Evolutionary conservation across 2,797 vertebrate genomes (phyloP).

Genomic region (Hydrocynus forskahlii): DNA sequence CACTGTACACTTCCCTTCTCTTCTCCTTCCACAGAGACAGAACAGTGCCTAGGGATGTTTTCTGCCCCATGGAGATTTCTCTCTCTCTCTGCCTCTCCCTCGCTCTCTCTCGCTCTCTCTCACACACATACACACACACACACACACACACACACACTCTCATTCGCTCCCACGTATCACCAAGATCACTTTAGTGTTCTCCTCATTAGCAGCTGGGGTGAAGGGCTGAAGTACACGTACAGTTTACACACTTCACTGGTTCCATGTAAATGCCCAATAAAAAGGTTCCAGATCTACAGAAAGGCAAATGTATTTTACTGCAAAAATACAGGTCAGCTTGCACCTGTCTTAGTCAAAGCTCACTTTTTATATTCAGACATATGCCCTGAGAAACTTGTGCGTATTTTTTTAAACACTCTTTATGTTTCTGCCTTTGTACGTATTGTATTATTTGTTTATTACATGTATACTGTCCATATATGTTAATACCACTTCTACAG

Average conservation of each 20-base stretch:
- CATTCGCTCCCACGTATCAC: constrained; percentile 20
- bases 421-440: too few relatives aligned
- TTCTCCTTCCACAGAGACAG: constrained; percentile 28
- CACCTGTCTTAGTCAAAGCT: background rate
- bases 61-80: constrained; percentile 14
- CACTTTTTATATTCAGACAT: too few relatives aligned
- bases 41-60: constrained; percentile 24
- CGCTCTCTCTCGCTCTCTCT: too few relatives aligned
- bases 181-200: constrained; percentile 18
- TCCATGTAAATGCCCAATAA: background rate
- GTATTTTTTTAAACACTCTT: too few relatives aligned
- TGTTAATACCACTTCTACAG: too few relatives aligned
- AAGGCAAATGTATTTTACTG: background rate
- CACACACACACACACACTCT: constrained; percentile 25
- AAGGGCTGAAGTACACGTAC: constrained; percentile 12
- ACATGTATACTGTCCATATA: too few relatives aligned
- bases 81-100: background rate
- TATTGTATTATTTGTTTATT: too few relatives aligned
- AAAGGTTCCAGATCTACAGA: background rate
- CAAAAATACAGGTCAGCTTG: background rate
- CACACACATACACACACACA: background rate
- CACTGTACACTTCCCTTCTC: constrained; percentile 21
- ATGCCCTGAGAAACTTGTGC: too few relatives aligned
- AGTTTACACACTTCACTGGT: background rate
- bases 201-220: background rate